phyloP scores from a whole-genome alignment of 2,888 invertebrate species.

The Chrysolina oricalcia region DNA sequence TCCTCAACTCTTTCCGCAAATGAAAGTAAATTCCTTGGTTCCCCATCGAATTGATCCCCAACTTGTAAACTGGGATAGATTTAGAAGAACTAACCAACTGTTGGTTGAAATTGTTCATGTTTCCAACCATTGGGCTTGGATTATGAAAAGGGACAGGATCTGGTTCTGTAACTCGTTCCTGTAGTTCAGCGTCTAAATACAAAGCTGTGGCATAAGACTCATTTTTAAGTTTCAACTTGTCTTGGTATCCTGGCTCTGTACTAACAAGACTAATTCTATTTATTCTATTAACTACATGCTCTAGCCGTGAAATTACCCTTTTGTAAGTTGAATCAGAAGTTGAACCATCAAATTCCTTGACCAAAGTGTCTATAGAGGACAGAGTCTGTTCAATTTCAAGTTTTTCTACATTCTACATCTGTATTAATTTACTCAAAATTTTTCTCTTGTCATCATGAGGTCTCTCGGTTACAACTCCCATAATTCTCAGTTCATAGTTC shows the following conservation, averaged over 20 bases:
- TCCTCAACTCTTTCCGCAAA: constrained; percentile 20
- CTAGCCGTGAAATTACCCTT: background rate
- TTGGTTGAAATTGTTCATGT: background rate
- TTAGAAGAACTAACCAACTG: background rate
- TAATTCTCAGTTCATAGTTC: background rate
- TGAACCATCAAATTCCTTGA: constrained; percentile 11
- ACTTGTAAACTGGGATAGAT: constrained; percentile 7
- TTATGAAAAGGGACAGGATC: background rate
- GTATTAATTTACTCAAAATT: background rate
- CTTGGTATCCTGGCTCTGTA: background rate
- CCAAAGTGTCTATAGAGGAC: background rate
- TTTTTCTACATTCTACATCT: background rate
- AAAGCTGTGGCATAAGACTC: constrained; percentile 7
- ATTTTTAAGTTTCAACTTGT: constrained; percentile 9
- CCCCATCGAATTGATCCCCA: constrained; percentile 17
- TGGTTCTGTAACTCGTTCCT: background rate
- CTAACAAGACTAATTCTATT: background rate
- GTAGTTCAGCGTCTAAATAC: constrained; percentile 11
- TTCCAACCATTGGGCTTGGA: background rate
- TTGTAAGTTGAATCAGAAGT: constrained; percentile 2
- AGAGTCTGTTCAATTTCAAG: background rate
- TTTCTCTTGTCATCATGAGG: background rate
- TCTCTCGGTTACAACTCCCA: background rate
- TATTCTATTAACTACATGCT: background rate
- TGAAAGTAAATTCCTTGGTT: background rate